Evolutionary conservation across 2,888 invertebrate genomes (phyloP).

Genomic region (Tholera decimalis): DNA sequence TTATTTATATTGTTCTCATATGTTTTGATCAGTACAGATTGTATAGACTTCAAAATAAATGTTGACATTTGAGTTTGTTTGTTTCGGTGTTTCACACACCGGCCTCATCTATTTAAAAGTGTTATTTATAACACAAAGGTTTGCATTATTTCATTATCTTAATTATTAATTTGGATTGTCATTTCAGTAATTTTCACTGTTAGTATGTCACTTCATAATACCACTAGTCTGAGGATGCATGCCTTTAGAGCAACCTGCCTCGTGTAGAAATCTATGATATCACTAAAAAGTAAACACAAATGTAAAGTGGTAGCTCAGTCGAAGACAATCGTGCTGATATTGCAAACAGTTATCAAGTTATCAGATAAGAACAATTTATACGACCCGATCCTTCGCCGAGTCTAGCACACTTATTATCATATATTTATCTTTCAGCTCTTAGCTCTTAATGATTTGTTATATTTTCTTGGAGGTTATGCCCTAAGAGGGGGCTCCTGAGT

Average conservation of each 20-base stretch:
- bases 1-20: no score
- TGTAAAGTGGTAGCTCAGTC: slow-evolving; percentile 18
- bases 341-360: slow-evolving; percentile 32
- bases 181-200: no score
- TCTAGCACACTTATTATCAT: slow-evolving; percentile 20
- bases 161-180: no score
- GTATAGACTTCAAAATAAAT: no score
- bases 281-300: slow-evolving; percentile 23
- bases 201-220: no score
- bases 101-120: no score
- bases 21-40: no score
- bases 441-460: background rate
- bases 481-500: no score
- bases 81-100: no score
- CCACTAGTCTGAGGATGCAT: background rate
- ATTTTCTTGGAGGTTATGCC: background rate
- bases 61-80: no score
- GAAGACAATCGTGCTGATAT: slow-evolving; percentile 46
- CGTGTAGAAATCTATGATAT: slow-evolving; percentile 11
- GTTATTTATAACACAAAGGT: no score
- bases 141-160: no score
- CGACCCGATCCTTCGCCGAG: slow-evolving; percentile 36
- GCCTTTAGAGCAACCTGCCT: background rate
- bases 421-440: slow-evolving; percentile 13
- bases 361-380: slow-evolving; percentile 61